Evolutionary conservation across 2,888 invertebrate genomes (phyloP), one percentile per base, ranked within the genome.

Genomic region (Scrobipalpa costella): DNA sequence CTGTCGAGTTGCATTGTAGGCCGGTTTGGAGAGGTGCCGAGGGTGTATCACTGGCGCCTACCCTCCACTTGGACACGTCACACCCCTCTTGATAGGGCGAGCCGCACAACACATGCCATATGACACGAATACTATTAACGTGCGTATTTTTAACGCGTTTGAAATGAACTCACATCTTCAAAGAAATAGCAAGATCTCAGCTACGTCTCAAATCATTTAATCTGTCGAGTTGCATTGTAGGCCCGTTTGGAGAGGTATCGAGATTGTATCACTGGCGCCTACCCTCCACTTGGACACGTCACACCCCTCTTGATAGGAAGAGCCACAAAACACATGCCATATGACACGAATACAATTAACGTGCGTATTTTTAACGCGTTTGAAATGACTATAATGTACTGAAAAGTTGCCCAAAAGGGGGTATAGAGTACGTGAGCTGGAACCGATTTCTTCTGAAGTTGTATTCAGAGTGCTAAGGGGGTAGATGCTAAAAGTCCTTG

Each of bases 11-110:
- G 57, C 33, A 34, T 57, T 33, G 57, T 44, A 9, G 55, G 34
- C 15, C 33, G 8, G 55, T 55, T 15, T 44, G n/a, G 7, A 55
- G 86, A 78, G 83, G 78, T 68, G 78, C 81, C 75, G 74, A 81
- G 84, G 83, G 81, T 77, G 75, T 71, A 72, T 73, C 65, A 72
- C 70, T 68, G 61, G 69, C 71, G 63, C 69, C 71, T 74, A 76
- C 76, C 80, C 74, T 69, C 81, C 82, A 86, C 89, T 89, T 86
- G 80, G 81, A 78, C 89, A 89, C 87, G 89, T 76, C 77, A 83
- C 79, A 68, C 67, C 73, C 73, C 79, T 75, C 83, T 83, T 69
- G 69, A 78, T 72, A 68, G 66, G 68, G 66, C 73, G 75, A 70
- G 73, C 72, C 70, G 74, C 70, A 73, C 73, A 70, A 75, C 69